Conservation (phyloP, 2,113 vertebrate species). For the Ascaphus truei region DNA sequence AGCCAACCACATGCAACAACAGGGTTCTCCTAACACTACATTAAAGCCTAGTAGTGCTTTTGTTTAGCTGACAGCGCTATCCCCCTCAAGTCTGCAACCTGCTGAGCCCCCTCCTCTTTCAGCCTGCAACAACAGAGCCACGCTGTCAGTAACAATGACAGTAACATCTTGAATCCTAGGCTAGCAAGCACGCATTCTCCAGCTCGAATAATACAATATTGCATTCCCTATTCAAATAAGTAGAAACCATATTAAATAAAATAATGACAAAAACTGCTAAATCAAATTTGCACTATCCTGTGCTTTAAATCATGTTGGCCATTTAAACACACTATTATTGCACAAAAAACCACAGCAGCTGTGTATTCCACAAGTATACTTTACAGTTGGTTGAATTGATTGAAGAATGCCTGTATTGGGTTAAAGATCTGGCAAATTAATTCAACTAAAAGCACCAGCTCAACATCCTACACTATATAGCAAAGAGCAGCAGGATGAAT, state of each 20-base stretch:
- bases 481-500: too few relatives aligned
- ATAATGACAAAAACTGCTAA: conserved; percentile 7
- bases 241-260: background rate
- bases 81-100: conserved; percentile 11
- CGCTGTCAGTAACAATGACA: background rate
- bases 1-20: background rate
- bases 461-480: too few relatives aligned
- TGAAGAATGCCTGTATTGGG: too few relatives aligned
- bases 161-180: conserved; percentile 5
- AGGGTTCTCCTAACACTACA: background rate
- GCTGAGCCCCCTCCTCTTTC: background rate
- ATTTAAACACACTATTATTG: too few relatives aligned
- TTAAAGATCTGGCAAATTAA: too few relatives aligned
- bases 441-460: too few relatives aligned
- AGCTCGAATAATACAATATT: background rate
- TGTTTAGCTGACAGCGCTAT: background rate
- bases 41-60: background rate
- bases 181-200: background rate
- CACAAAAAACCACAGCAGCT: too few relatives aligned
- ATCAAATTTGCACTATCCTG: background rate
- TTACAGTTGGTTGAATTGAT: too few relatives aligned
- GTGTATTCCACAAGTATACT: too few relatives aligned
- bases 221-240: conserved; percentile 8
- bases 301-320: background rate
- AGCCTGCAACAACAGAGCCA: conserved; percentile 10